These are phyloP conservation scores for Hedychridium roseum DNA, from an alignment of 2,888 invertebrate species.

Conservation along the genomic window DNA sequence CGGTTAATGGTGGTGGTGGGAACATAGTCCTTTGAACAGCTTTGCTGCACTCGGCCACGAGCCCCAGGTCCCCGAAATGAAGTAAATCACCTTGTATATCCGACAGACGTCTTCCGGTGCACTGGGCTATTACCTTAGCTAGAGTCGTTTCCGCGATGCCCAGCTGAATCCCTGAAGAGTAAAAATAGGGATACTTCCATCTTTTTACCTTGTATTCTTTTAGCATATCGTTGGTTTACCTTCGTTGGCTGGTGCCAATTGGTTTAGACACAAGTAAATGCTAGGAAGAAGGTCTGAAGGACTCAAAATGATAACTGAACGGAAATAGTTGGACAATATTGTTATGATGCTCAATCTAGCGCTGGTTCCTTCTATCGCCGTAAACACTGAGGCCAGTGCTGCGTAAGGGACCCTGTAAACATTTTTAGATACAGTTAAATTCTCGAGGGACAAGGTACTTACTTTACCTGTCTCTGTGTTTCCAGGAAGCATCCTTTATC, in stretches of 20 bases:
- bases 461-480: slow-evolving; percentile 72
- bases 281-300: slow-evolving; percentile 91
- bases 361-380: slow-evolving; percentile 85
- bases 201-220: slow-evolving; percentile 1
- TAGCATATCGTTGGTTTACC: slow-evolving; percentile 66
- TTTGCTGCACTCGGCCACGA: slow-evolving; percentile 86
- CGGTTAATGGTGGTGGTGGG: slow-evolving; percentile 79
- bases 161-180: slow-evolving; percentile 72
- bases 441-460: neutral
- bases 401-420: slow-evolving; percentile 85
- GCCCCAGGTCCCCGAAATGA: slow-evolving; percentile 85
- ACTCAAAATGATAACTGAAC: slow-evolving; percentile 87
- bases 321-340: slow-evolving; percentile 88
- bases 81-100: slow-evolving; percentile 81
- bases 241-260: slow-evolving; percentile 94
- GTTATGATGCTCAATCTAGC: slow-evolving; percentile 91
- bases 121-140: slow-evolving; percentile 92
- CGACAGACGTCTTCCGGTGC: slow-evolving; percentile 84
- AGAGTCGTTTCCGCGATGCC: slow-evolving; percentile 95
- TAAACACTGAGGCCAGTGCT: slow-evolving; percentile 89
- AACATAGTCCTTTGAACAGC: slow-evolving; percentile 89
- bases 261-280: slow-evolving; percentile 95
- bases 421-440: slow-evolving; percentile 8
- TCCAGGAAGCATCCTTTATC: slow-evolving; percentile 84
- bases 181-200: neutral